Percentiles rank a stretch among this genome's conserved stretches.
Conservation (phyloP, 2,113 vertebrate genomes). For the Tragelaphus imberbis region DNA sequence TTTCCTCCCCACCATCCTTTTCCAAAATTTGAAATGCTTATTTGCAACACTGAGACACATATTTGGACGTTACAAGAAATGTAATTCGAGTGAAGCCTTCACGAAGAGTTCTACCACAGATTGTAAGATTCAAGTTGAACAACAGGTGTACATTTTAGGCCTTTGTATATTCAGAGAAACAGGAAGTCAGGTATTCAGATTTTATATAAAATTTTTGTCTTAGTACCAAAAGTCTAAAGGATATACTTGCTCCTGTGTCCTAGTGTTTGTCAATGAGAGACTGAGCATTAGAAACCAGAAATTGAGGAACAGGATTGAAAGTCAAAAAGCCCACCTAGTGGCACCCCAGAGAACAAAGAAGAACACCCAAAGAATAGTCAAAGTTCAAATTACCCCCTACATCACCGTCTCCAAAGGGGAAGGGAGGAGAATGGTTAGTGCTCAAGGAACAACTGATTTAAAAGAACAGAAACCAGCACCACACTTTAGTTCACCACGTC, state of each 20-base stretch:
- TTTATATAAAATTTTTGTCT: slow-evolving; percentile 44
- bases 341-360: slow-evolving; percentile 35
- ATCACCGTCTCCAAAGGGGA: background rate
- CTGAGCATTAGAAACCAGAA: background rate
- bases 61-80: slow-evolving; percentile 70
- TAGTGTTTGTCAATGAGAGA: background rate
- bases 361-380: slow-evolving; percentile 41
- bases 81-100: slow-evolving; percentile 51
- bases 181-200: slow-evolving; percentile 57
- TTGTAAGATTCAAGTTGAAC: slow-evolving; percentile 54
- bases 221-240: slow-evolving; percentile 50
- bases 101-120: slow-evolving; percentile 71
- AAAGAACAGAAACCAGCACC: slow-evolving; percentile 57
- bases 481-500: slow-evolving; percentile 59
- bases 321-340: background rate
- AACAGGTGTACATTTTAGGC: background rate
- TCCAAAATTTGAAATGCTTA: slow-evolving; percentile 51
- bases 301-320: background rate
- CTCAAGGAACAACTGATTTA: background rate
- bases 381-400: background rate
- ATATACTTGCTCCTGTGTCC: slow-evolving; percentile 6
- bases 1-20: background rate
- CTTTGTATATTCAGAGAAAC: slow-evolving; percentile 42
- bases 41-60: slow-evolving; percentile 61
- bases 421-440: background rate